Percentiles rank a stretch among this genome's conserved stretches.
Conservation (phyloP, 2,888 invertebrate species). For the Linnaemya vulpina region DNA sequence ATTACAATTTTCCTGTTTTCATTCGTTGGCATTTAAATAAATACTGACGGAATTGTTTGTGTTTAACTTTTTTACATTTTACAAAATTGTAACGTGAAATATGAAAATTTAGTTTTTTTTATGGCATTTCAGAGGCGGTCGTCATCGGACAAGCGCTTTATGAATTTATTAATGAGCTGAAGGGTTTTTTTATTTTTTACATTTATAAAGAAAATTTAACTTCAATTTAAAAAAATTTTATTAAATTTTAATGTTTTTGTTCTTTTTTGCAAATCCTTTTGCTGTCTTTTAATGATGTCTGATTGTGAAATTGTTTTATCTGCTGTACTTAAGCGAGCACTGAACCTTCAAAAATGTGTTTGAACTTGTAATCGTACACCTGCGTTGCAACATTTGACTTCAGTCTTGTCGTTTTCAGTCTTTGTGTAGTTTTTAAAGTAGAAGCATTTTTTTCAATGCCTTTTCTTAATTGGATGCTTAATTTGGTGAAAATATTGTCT, state of each 20-base stretch:
- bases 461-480: conserved; percentile 1
- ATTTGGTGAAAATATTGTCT: conserved; percentile 10
- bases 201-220: background rate
- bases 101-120: conserved; percentile 33
- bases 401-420: conserved; percentile 1
- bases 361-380: conserved; percentile 24
- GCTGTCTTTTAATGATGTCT: conserved; percentile 5
- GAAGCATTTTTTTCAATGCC: background rate
- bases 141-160: background rate
- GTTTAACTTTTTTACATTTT: conserved; percentile 22
- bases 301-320: background rate
- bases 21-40: conserved; percentile 32
- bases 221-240: background rate
- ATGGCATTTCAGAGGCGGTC: conserved; percentile 26
- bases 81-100: conserved; percentile 8
- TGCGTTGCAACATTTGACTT: conserved; percentile 1
- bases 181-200: conserved; percentile 8
- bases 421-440: background rate
- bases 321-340: background rate
- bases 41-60: background rate
- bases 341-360: conserved; percentile 19
- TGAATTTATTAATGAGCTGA: conserved; percentile 38
- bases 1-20: background rate
- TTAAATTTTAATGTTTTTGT: background rate
- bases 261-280: background rate